phyloP scores from a whole-genome alignment of 2,888 invertebrate genomes.

The Cylindroiulus punctatus region DNA sequence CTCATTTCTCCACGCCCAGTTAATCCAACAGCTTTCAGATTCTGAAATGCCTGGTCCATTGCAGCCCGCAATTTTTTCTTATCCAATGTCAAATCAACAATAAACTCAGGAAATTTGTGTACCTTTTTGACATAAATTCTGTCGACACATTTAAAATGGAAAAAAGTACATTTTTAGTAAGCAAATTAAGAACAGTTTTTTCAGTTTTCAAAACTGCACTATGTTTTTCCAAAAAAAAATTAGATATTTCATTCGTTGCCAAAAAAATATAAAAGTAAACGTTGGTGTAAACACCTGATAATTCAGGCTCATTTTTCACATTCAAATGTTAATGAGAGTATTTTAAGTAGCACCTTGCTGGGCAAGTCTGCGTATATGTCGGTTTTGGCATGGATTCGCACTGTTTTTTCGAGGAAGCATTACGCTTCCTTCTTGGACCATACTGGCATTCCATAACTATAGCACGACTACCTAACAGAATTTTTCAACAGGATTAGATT shows the following conservation, averaged over 20 bases:
- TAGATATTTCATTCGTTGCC: too few species aligned
- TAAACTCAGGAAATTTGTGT: slow-evolving; percentile 64
- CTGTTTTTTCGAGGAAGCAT: slow-evolving; percentile 60
- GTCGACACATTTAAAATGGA: slow-evolving; percentile 57
- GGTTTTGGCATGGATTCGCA: slow-evolving; percentile 58
- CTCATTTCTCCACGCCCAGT: slow-evolving; percentile 64
- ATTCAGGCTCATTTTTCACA: background rate
- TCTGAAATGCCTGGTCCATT: slow-evolving; percentile 66
- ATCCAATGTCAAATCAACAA: slow-evolving; percentile 63
- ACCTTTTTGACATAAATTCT: slow-evolving; percentile 67
- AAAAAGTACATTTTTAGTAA: background rate
- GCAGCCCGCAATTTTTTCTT: slow-evolving; percentile 63
- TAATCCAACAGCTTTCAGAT: slow-evolving; percentile 62
- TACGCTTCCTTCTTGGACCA: slow-evolving; percentile 66
- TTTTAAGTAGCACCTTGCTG: slow-evolving; percentile 63
- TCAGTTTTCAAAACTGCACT: too few species aligned
- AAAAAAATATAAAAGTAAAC: too few species aligned
- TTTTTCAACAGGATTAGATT: background rate
- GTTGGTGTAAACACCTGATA: too few species aligned
- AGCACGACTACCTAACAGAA: slow-evolving; percentile 64
- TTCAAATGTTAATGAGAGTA: slow-evolving; percentile 29
- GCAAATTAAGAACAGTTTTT: too few species aligned
- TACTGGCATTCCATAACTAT: slow-evolving; percentile 67
- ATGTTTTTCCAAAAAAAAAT: too few species aligned
- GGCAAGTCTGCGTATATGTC: slow-evolving; percentile 65